Base-by-base conservation (phyloP, 2,113 vertebrate species). In the Lepus americanus region DNA sequence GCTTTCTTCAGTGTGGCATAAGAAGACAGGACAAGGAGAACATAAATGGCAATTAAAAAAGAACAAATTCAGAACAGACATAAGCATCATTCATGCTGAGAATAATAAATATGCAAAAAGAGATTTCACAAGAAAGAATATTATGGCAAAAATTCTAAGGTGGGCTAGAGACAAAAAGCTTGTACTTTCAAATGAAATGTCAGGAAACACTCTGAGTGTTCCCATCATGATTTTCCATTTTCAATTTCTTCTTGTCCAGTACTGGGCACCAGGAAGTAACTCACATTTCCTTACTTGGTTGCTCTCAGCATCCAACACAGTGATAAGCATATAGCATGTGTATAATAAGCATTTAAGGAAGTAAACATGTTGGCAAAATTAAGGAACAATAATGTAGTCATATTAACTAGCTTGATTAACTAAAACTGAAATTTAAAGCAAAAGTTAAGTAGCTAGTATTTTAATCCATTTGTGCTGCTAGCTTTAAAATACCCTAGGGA, bases 31-130 rank as follows among this genome's bases (percentile, higher is more conserved):
- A 97, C 88, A 97, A 96, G 95, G 94, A 89, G 94, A 97, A 96
- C 95, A 98, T 95, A 96, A 97, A 97, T 95, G 95, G 59, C 96
- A 97, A 98, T 97, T 97, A 97, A 97, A 97, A 96, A 89, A 97
- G 95, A 97, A 97, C 90, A 98, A 97, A 98, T 96, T 98, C 97
- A 97, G 95, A 97, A 91, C 33, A 98, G 89, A 88, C 73, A 59
- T 89, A 97, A 96, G 91, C 94, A 95, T 97, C 53, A 92, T 85
- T 94, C 88, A 78, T 98, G 96, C 97, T 90, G 25, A 79, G 96
- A 98, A 98, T 97, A 98, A 97, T 97, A 98, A 98, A 96, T 0
- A 7, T 29, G 36, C 3, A 92, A 95, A 96, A 97, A 98, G 66
- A 89, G 53, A 51, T 85, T 89, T 95, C 79, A 91, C 39, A 96